A percentile compares a stretch with the other conserved stretches of the same genome.
Evolutionary conservation across 2,113 vertebrate genomes (phyloP).

Genomic region (Otis tarda): DNA sequence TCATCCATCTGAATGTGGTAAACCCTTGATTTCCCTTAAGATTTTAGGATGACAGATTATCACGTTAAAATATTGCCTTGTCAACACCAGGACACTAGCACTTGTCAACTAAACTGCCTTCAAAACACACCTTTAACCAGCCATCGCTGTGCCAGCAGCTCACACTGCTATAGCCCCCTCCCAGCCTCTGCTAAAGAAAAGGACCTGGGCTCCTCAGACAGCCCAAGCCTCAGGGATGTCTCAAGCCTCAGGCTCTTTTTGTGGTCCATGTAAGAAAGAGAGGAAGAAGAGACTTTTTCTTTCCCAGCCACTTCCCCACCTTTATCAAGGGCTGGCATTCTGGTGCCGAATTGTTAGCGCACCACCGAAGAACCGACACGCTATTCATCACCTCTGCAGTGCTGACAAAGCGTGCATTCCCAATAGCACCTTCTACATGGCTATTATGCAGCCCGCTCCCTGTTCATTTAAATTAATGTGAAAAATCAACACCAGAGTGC

Average conservation of each 20-base stretch:
- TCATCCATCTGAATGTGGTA: not conserved
- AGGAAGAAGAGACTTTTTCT: not conserved
- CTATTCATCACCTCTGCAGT: not conserved
- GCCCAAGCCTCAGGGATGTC: not conserved
- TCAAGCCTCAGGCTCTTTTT: not conserved
- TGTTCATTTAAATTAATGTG: not conserved
- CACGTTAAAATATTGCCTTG: not conserved
- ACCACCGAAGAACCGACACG: not conserved
- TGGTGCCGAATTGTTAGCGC: not conserved
- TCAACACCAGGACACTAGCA: not conserved
- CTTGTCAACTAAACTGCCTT: not conserved
- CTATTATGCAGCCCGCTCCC: not conserved
- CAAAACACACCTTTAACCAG: not conserved
- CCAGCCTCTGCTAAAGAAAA: not conserved
- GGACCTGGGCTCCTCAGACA: not conserved
- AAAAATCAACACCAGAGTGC: not conserved
- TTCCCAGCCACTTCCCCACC: not conserved
- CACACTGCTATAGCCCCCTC: not conserved
- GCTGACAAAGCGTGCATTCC: not conserved
- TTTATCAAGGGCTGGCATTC: not conserved
- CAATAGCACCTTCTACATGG: not conserved
- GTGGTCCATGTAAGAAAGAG: not conserved
- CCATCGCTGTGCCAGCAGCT: not conserved
- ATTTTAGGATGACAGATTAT: not conserved
- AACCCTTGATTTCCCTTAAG: not conserved